Conservation (phyloP, 2,888 invertebrate species). For the Papilio gigon region DNA sequence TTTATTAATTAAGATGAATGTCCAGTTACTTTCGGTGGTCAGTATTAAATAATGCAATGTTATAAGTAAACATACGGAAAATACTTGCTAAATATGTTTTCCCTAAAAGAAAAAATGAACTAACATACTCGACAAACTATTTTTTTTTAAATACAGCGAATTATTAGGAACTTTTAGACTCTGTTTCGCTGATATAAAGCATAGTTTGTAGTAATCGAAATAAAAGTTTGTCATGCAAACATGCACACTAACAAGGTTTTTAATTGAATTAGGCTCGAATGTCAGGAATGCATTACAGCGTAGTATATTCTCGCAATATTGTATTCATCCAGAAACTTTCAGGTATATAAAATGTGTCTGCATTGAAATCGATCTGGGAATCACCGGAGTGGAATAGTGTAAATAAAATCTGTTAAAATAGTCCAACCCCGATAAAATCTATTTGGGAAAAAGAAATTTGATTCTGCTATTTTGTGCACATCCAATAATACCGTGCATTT, state of each 20-base stretch:
- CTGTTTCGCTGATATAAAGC: not conserved
- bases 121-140: not conserved
- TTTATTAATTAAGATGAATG: no score
- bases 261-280: constrained; percentile 60
- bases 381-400: constrained; percentile 8
- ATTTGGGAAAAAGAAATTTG: constrained; percentile 7
- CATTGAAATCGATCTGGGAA: constrained; percentile 29
- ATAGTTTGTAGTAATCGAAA: constrained; percentile 22
- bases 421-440: constrained; percentile 3
- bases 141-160: not conserved
- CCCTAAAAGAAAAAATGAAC: not conserved
- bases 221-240: constrained; percentile 40
- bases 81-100: not conserved
- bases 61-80: no score
- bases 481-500: not conserved
- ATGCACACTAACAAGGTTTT: constrained; percentile 51
- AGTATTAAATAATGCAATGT: no score
- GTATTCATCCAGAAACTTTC: not conserved
- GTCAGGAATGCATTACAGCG: constrained; percentile 48
- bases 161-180: not conserved
- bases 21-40: no score
- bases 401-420: constrained; percentile 28
- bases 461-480: constrained; percentile 4
- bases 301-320: constrained; percentile 30
- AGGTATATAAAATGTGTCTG: constrained; percentile 26